Percentiles rank a stretch among this genome's conserved stretches.
phyloP scores from a whole-genome alignment of 2,888 invertebrate species.

The Polyommatus icarus region DNA sequence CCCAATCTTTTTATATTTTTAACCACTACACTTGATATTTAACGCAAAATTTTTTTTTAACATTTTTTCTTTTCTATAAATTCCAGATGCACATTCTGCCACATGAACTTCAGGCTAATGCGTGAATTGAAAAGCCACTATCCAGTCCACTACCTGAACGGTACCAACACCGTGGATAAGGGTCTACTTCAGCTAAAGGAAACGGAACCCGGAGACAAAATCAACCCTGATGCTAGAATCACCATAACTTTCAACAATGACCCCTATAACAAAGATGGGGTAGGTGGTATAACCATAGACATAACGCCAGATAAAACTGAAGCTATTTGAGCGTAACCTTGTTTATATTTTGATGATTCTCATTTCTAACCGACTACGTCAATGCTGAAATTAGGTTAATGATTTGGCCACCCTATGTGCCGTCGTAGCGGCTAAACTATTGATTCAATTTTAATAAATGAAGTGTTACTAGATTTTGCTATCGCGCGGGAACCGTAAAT shows the following conservation, averaged over 20 bases:
- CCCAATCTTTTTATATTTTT: too few relatives aligned
- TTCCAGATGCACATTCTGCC: constrained; percentile 69
- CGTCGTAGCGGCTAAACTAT: too few relatives aligned
- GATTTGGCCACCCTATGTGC: too few relatives aligned
- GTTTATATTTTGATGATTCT: too few relatives aligned
- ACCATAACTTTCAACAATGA: constrained; percentile 60
- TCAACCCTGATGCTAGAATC: constrained; percentile 48
- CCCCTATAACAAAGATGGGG: constrained; percentile 51
- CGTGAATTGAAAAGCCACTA: constrained; percentile 72
- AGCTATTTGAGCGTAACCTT: not conserved
- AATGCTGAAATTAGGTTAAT: too few relatives aligned
- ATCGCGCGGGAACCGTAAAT: too few relatives aligned
- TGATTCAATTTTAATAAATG: too few relatives aligned
- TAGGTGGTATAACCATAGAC: constrained; percentile 64
- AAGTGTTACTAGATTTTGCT: too few relatives aligned
- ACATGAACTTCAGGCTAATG: constrained; percentile 61
- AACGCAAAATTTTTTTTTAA: too few relatives aligned
- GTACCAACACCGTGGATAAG: constrained; percentile 32
- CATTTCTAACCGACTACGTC: too few relatives aligned
- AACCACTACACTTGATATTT: too few relatives aligned
- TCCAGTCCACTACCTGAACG: constrained; percentile 62
- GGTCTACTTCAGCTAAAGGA: constrained; percentile 33
- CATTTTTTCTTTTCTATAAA: too few relatives aligned
- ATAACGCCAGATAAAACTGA: constrained; percentile 52
- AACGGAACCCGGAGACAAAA: constrained; percentile 26